Base-by-base conservation (phyloP, 23 tunicate genomes). In the Phallusia fumigata region DNA sequence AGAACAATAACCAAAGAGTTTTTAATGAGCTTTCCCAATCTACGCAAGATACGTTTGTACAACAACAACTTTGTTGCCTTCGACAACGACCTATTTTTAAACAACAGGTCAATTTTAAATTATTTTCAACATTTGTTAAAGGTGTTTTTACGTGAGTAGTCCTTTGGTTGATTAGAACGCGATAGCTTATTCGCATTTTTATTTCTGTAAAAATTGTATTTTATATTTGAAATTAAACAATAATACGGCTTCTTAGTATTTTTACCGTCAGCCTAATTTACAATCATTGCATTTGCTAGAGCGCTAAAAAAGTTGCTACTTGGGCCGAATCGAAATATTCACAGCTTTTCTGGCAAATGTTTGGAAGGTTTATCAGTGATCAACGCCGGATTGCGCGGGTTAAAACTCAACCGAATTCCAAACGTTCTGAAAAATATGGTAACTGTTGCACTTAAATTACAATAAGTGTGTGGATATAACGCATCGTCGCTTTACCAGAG, bases 41-140 rank as follows among this genome's bases (percentile, higher is more conserved):
- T 58, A 16, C 69, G 69, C 69, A 58, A 58, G 13, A 58, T 58
- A 58, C 69, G 69, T 13, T 58, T 58, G 28, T 58, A 58, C 69
- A 58, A 58, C 69, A 58, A 58, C 16, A 58, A 58, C 28, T 58
- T 58, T 22, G 69, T 58, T 58, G 69, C 69, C 3, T 58, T 6
- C 16, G 69, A 58, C 69, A 58, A 24, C 16, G 28, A 58, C 16
- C 69, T 58, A 21, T 58, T 58, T 58, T 22, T 24, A 58, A 21
- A 58, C 69, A 58, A 58, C 69, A 58, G 69, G 69, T 58, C 8
- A 40, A 3, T n/a, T n/a, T 40, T 40, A 3, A 40, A 40, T 40
- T 40, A 40, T 5, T 40, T 10, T 5, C 10, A 40, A 40, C 10
- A 40, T 3, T 10, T 40, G n/a, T n/a, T n/a, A n/a, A n/a, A n/a